Conservation (phyloP, 1,140 invertebrate species). For the Dreissena polymorpha region DNA sequence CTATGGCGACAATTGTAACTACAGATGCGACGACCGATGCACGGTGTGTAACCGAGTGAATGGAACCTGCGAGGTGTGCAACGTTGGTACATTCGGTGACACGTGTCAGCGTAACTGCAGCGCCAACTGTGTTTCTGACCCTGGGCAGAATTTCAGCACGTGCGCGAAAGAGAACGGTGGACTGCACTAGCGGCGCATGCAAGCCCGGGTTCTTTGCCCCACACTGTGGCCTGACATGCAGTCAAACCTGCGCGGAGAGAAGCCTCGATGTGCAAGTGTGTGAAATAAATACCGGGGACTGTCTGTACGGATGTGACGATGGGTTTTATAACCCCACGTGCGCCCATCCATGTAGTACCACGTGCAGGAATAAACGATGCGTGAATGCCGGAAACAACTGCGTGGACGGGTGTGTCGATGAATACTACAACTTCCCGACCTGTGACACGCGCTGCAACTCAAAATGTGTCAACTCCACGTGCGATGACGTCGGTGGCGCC, state of each 20-base stretch:
- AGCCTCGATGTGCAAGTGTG: neutral
- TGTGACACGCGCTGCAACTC: slow-evolving; percentile 21
- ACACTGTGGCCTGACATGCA: neutral
- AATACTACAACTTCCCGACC: slow-evolving; percentile 13
- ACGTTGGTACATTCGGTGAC: slow-evolving; percentile 23
- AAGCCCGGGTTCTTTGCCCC: slow-evolving; percentile 6
- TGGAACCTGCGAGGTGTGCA: slow-evolving; percentile 23
- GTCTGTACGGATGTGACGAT: slow-evolving; percentile 4
- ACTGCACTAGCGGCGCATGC: slow-evolving; percentile 1
- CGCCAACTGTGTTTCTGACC: neutral
- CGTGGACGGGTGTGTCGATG: slow-evolving; percentile 35
- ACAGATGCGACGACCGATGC: slow-evolving; percentile 17
- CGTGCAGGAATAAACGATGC: slow-evolving; percentile 28
- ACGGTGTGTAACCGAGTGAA: slow-evolving; percentile 8
- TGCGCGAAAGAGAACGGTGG: slow-evolving; percentile 16
- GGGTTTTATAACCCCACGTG: slow-evolving; percentile 28
- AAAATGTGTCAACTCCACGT: neutral
- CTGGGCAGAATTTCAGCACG: neutral
- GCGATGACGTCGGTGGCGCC: slow-evolving; percentile 8
- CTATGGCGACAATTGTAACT: slow-evolving; percentile 26
- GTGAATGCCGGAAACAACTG: slow-evolving; percentile 24
- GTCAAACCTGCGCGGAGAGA: neutral
- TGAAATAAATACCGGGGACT: slow-evolving; percentile 4
- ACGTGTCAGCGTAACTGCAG: slow-evolving; percentile 23
- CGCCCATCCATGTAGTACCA: neutral